A percentile compares a stretch with the other conserved stretches of the same genome.
phyloP scores from a whole-genome alignment of 2,888 invertebrate species.

The Bombylius discolor region DNA sequence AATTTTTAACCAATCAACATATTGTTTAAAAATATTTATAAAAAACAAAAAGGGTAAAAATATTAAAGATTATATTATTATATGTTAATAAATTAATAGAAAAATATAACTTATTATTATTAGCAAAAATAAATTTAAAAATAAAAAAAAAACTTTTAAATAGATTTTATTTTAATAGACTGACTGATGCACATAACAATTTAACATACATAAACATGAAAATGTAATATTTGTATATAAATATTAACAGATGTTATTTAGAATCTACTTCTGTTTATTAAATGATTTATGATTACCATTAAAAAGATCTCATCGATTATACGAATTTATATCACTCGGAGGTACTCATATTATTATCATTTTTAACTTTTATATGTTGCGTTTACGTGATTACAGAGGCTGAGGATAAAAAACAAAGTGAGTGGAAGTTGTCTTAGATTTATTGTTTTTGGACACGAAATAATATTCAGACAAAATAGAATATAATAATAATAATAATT shows the following conservation, averaged over 20 bases:
- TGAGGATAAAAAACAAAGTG: background rate
- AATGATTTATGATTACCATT: conserved; percentile 8
- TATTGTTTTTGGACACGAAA: background rate
- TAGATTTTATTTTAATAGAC: no score
- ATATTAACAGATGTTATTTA: conserved; percentile 8
- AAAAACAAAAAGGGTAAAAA: no score
- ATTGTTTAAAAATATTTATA: no score
- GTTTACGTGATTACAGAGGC: background rate
- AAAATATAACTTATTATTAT: no score
- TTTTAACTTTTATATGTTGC: background rate
- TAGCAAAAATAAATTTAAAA: no score
- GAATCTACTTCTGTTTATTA: conserved; percentile 7
- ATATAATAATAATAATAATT: no score
- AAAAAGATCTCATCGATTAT: conserved; percentile 5
- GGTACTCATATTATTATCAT: background rate
- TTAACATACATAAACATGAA: no score
- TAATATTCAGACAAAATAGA: background rate
- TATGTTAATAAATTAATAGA: no score
- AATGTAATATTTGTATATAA: background rate
- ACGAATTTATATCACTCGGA: conserved; percentile 7
- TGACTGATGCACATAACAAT: no score
- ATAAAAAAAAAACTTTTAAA: no score
- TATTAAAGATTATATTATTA: no score
- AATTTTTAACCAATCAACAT: no score
- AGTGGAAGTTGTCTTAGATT: background rate